Conservation (phyloP, 2,113 vertebrate species). For the Scalopus aquaticus region DNA sequence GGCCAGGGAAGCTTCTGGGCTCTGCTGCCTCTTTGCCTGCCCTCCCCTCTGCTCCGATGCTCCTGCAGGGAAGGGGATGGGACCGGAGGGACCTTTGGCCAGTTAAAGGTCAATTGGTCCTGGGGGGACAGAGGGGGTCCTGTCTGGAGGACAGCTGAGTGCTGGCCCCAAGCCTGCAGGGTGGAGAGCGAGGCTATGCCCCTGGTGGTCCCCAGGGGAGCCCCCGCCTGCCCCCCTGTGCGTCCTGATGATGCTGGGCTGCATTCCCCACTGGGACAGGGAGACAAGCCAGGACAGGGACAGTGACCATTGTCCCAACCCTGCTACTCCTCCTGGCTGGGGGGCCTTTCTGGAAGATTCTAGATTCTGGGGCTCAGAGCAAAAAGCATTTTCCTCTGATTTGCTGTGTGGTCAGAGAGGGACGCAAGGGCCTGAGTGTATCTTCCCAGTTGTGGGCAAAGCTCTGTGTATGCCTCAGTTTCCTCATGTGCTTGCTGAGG, state of each 20-base stretch:
- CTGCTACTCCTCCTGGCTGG: background rate
- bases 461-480: background rate
- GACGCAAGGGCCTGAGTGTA: background rate
- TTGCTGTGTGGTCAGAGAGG: background rate
- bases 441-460: background rate
- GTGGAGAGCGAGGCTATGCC: background rate
- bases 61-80: conserved; percentile 5
- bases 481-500: background rate
- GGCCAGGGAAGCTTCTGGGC: background rate
- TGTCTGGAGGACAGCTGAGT: conserved; percentile 43
- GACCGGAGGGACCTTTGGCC: background rate
- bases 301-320: too few relatives aligned
- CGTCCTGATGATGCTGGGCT: background rate
- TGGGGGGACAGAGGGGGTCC: conserved; percentile 57
- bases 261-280: background rate
- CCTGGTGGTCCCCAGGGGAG: background rate
- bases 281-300: background rate
- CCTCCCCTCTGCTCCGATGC: background rate
- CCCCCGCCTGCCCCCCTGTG: background rate
- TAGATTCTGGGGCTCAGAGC: background rate
- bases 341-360: background rate
- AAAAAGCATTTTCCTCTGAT: background rate
- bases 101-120: conserved; percentile 51
- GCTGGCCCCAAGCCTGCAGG: conserved; percentile 1
- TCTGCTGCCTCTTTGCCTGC: background rate